A percentile compares a stretch with the other conserved stretches of the same genome.
These are phyloP conservation scores for Nerophis lumbriciformis DNA, from an alignment of 2,113 vertebrate genomes.

Conservation along the genomic window DNA sequence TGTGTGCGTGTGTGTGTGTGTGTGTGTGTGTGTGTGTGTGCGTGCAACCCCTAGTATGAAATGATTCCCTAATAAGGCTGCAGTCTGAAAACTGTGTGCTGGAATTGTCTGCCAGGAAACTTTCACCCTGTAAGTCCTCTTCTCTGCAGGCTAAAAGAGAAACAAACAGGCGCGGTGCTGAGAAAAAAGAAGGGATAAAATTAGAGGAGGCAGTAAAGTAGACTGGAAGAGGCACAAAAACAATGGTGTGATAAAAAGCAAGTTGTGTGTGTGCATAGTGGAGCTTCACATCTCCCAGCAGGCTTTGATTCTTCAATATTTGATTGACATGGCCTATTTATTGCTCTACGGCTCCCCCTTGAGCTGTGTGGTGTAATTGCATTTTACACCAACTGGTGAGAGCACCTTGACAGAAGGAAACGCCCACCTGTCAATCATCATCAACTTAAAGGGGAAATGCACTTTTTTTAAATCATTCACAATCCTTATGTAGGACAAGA, in stretches of 20 bases:
- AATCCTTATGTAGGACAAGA: too few species aligned
- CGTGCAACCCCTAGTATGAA: conserved; percentile 53
- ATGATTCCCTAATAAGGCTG: conserved; percentile 79
- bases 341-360: background rate
- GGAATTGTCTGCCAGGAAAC: conserved; percentile 69
- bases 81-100: conserved; percentile 55
- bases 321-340: background rate
- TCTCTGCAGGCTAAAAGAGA: conserved; percentile 52
- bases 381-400: background rate
- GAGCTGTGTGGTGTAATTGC: background rate
- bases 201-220: conserved; percentile 17
- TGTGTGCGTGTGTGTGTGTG: background rate
- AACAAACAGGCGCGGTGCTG: conserved; percentile 52
- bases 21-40: conserved; percentile 31
- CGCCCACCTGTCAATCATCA: too few species aligned
- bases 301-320: background rate
- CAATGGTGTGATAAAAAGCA: background rate
- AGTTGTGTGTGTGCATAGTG: background rate
- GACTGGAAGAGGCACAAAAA: conserved; percentile 6
- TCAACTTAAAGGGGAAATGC: too few species aligned
- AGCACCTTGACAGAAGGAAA: too few species aligned
- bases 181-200: conserved; percentile 34
- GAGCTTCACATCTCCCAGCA: background rate
- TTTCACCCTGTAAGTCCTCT: conserved; percentile 56
- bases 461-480: too few species aligned